Percentiles rank a stretch among this genome's conserved stretches.
These are phyloP conservation scores for Cherax quadricarinatus DNA, from an alignment of 1,140 invertebrate genomes.

Conservation along the genomic window DNA sequence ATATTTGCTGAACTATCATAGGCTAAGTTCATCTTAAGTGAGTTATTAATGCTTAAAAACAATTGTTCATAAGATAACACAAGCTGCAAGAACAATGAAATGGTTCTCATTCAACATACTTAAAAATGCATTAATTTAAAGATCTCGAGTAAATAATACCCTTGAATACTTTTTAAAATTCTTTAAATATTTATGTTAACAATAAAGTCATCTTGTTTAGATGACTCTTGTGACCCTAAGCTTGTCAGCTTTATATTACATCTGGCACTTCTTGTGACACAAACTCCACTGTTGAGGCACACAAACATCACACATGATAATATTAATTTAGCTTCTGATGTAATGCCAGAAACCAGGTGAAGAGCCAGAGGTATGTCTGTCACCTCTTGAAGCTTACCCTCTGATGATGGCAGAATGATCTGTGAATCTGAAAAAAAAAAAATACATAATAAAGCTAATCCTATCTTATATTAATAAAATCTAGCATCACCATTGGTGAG, in stretches of 20 bases:
- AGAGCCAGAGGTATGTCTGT: neutral
- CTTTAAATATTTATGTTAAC: neutral
- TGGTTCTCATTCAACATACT: too few species aligned
- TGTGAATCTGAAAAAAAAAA: neutral
- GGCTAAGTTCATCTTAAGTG: too few species aligned
- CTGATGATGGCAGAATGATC: neutral
- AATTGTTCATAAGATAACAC: too few species aligned
- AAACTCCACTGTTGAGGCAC: neutral
- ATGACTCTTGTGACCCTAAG: neutral
- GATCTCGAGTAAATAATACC: too few species aligned
- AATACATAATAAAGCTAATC: neutral
- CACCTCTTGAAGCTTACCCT: neutral
- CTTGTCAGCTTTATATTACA: neutral
- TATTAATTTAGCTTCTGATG: neutral
- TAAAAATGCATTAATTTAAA: too few species aligned
- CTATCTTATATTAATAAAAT: neutral
- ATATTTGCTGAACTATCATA: too few species aligned
- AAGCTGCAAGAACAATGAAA: too few species aligned
- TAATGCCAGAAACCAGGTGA: neutral
- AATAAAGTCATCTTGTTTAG: neutral
- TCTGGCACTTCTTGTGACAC: neutral
- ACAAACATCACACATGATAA: neutral
- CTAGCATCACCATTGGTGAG: neutral
- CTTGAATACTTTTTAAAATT: too few species aligned
- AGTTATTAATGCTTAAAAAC: too few species aligned